Base-by-base conservation (phyloP, 2,888 invertebrate genomes). In the Buathra laborator region DNA sequence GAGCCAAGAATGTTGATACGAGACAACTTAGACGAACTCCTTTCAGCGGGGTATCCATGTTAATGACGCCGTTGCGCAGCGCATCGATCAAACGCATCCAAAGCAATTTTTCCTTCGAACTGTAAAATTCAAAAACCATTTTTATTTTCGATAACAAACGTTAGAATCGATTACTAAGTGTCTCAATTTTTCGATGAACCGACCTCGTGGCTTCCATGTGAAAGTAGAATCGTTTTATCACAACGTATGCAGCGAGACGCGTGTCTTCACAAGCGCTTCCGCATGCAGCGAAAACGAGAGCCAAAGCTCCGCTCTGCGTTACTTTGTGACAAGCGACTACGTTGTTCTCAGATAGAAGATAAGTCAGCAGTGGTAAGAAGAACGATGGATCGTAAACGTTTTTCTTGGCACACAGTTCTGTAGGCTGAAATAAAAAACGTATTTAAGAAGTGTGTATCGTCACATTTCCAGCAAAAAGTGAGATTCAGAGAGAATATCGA, bases 321-420 rank as follows among this genome's bases (percentile, higher is more conserved):
- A 98, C 95, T 93, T 96, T 95, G 89, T 96, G 96, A 81, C 97
- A 96, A 19, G 96, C 96, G 0, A 97, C 96, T 71, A 96, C 95
- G 59, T 96, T 96, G 87, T 97, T 97, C 4, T 97, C 96, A 0
- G 96, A 96, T 85, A 98, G 94, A 64, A 98, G 94, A 90, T 96
- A 96, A 86, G 96, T 96, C 92, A 98, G 95, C 10, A 98, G 92
- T 0, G 98, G 97, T 76, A 98, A 94, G 87, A 98, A 94, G 92
- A 98, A 98, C 37, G 96, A 95, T 1, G 98, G 97, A 94, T 98
- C 98, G 89, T 98, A 98, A 74, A 97, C 94, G 3, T 94, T 93
- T 62, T 94, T 92, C 74, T 90, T 91, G 64, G 82, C 62, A 46
- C 87, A 59, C 68, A 91, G 74, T 75, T 62, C 71, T 19, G 19